phyloP scores from a whole-genome alignment of 1,140 invertebrate species.

The Zaprionus davidi region DNA sequence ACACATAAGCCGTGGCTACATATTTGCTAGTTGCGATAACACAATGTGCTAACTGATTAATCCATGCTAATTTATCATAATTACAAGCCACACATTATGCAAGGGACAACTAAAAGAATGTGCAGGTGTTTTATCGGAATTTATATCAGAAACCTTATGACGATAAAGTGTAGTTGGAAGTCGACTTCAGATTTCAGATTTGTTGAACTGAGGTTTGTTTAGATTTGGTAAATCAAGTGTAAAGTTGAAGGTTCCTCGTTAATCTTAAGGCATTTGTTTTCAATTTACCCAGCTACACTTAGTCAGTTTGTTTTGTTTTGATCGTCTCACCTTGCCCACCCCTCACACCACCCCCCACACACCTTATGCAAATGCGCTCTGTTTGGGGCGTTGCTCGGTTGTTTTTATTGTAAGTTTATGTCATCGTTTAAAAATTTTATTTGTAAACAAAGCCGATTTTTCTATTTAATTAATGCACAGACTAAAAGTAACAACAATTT shows the following conservation, averaged over 20 bases:
- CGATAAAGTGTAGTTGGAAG: not conserved
- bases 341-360: not conserved
- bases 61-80: conserved; percentile 15
- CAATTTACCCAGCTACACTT: not conserved
- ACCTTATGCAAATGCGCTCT: conserved; percentile 22
- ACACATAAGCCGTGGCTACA: not conserved
- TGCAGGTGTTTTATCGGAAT: not conserved
- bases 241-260: not conserved
- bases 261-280: conserved; percentile 2
- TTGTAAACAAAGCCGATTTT: conserved; percentile 13
- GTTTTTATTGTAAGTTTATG: conserved; percentile 19
- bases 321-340: not conserved
- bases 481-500: conserved; percentile 4
- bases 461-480: not conserved
- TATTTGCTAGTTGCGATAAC: not conserved
- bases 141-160: not conserved
- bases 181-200: not conserved
- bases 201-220: not conserved
- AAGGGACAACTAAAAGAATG: not conserved
- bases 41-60: conserved; percentile 1
- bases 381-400: conserved; percentile 9
- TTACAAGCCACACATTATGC: conserved; percentile 2
- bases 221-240: not conserved
- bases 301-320: conserved; percentile 8
- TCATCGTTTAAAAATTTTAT: conserved; percentile 9